phyloP scores from a whole-genome alignment of 2,113 vertebrate species.

The Nibea coibor region DNA sequence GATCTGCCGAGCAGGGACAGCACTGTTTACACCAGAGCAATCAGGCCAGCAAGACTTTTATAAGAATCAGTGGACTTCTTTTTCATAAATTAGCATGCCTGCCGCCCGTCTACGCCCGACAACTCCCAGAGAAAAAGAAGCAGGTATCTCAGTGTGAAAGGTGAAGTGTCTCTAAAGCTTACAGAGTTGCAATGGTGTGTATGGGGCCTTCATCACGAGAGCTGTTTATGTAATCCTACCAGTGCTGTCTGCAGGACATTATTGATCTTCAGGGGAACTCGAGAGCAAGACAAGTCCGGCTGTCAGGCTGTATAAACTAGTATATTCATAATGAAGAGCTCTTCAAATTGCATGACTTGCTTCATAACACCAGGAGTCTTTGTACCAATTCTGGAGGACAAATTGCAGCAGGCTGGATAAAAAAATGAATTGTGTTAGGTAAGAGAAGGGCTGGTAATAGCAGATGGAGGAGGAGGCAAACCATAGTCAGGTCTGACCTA shows the following conservation, averaged over 20 bases:
- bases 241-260: constrained; percentile 71
- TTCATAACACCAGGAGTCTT: constrained; percentile 60
- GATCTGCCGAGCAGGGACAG: constrained; percentile 58
- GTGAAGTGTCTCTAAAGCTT: constrained; percentile 81
- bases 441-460: background rate
- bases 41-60: constrained; percentile 78
- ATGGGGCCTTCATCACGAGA: constrained; percentile 63
- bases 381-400: constrained; percentile 19
- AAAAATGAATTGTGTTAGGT: constrained; percentile 9
- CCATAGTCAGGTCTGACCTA: constrained; percentile 64
- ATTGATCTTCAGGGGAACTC: constrained; percentile 84
- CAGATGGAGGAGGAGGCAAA: constrained; percentile 35
- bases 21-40: constrained; percentile 79
- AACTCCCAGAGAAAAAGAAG: constrained; percentile 79
- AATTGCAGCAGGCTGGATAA: constrained; percentile 19
- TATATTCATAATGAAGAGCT: constrained; percentile 68
- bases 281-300: constrained; percentile 77
- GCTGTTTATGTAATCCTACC: constrained; percentile 89
- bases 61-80: constrained; percentile 70
- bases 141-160: constrained; percentile 85
- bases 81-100: constrained; percentile 72
- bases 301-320: constrained; percentile 80
- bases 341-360: background rate
- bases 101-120: constrained; percentile 77
- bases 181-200: constrained; percentile 33